phyloP scores from a whole-genome alignment of 2,888 invertebrate species.

The Clanis bilineata region DNA sequence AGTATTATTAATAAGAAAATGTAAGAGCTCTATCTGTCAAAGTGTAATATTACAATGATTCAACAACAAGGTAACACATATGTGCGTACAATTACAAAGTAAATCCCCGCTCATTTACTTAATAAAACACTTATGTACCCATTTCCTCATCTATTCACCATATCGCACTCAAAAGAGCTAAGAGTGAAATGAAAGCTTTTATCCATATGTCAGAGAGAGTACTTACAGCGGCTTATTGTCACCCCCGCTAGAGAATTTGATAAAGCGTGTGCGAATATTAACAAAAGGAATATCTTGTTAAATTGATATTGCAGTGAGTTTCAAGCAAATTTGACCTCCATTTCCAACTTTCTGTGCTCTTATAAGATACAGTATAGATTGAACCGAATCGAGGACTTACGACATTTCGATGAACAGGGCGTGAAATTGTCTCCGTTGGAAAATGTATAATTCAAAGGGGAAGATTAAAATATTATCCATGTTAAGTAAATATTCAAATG shows the following conservation, averaged over 20 bases:
- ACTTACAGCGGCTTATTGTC: slow-evolving; percentile 83
- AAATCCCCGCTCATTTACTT: neutral
- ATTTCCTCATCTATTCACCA: slow-evolving; percentile 43
- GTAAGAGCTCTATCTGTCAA: no score
- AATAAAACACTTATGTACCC: slow-evolving; percentile 13
- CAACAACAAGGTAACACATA: neutral
- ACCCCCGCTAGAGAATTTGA: slow-evolving; percentile 83
- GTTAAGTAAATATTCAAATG: slow-evolving; percentile 84
- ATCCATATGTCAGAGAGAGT: slow-evolving; percentile 82
- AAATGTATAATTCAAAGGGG: slow-evolving; percentile 83
- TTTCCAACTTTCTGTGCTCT: slow-evolving; percentile 24
- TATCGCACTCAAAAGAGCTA: slow-evolving; percentile 74
- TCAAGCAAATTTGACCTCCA: slow-evolving; percentile 57
- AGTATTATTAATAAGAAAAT: no score
- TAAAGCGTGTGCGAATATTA: slow-evolving; percentile 83
- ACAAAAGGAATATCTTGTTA: slow-evolving; percentile 83
- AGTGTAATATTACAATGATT: neutral
- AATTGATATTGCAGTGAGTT: slow-evolving; percentile 70
- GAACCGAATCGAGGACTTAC: slow-evolving; percentile 47
- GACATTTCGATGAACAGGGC: slow-evolving; percentile 59
- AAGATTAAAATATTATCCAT: slow-evolving; percentile 84
- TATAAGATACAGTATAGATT: slow-evolving; percentile 51
- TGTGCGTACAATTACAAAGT: neutral
- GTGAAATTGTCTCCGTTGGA: slow-evolving; percentile 82
- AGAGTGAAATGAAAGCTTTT: slow-evolving; percentile 82